Conservation (phyloP, 53 echinoderm and acorn worm genomes). For the Antedon mediterranea region DNA sequence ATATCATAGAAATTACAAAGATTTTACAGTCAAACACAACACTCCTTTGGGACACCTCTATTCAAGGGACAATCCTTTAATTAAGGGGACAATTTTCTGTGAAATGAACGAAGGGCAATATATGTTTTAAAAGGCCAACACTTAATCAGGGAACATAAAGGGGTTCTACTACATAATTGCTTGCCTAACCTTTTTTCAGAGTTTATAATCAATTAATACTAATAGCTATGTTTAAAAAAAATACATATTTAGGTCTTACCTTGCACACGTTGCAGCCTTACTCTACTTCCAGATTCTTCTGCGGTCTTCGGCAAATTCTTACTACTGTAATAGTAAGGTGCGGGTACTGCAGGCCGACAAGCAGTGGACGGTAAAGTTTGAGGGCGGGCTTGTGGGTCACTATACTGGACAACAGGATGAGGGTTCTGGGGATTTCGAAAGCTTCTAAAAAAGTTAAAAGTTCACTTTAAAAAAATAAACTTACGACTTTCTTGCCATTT, state of each 20-base stretch:
- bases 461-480: neutral
- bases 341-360: slow-evolving; percentile 59
- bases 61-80: no score
- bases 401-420: slow-evolving; percentile 80
- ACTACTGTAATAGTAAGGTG: slow-evolving; percentile 80
- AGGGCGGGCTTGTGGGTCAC: slow-evolving; percentile 29
- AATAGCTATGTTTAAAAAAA: neutral
- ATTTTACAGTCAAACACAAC: no score
- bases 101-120: no score
- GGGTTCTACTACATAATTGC: no score
- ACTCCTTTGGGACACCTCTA: no score
- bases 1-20: no score
- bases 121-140: no score
- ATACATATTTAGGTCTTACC: slow-evolving; percentile 25
- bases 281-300: slow-evolving; percentile 56
- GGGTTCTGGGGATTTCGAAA: slow-evolving; percentile 83
- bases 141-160: no score
- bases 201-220: no score
- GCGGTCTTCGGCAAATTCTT: slow-evolving; percentile 44
- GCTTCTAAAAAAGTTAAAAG: slow-evolving; percentile 36
- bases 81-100: no score
- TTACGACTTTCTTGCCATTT: neutral
- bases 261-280: slow-evolving; percentile 50
- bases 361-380: slow-evolving; percentile 8
- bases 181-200: no score